Evolutionary conservation across 2,113 vertebrate genomes (phyloP).

Genomic region (Stigmatopora argus): DNA sequence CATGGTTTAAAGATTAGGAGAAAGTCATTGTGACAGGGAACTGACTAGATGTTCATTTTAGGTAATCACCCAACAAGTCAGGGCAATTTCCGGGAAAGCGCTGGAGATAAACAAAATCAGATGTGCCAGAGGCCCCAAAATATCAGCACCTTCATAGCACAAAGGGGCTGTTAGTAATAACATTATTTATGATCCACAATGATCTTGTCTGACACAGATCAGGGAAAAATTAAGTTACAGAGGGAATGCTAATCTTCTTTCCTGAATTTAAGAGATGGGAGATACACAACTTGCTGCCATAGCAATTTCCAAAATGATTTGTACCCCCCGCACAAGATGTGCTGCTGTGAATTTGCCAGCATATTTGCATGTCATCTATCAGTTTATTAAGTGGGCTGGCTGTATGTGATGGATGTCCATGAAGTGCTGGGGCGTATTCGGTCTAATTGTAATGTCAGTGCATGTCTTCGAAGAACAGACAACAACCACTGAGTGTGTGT

Average conservation of each 20-base stretch:
- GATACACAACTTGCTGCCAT: constrained; percentile 1
- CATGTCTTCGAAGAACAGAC: constrained; percentile 52
- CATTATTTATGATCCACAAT: neutral
- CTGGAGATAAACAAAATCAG: constrained; percentile 59
- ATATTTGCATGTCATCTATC: constrained; percentile 8
- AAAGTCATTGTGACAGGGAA: constrained; percentile 66
- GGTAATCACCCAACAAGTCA: constrained; percentile 68
- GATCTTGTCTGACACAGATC: constrained; percentile 1
- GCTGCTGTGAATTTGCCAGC: constrained; percentile 20
- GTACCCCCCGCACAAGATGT: constrained; percentile 36
- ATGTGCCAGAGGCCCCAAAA: constrained; percentile 47
- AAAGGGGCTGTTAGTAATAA: constrained; percentile 17
- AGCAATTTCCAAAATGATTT: constrained; percentile 22
- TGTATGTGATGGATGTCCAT: constrained; percentile 64
- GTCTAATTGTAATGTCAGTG: constrained; percentile 66
- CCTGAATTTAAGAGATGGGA: neutral
- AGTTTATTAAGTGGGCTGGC: constrained; percentile 22
- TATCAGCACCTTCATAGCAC: constrained; percentile 26
- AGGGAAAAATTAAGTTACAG: neutral
- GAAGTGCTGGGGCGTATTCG: constrained; percentile 37
- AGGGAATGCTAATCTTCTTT: constrained; percentile 15
- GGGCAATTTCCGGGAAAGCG: constrained; percentile 63
- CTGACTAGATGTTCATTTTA: constrained; percentile 71
- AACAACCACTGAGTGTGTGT: constrained; percentile 32
- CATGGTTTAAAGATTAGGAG: constrained; percentile 41